Evolutionary conservation across 2,113 vertebrate genomes (phyloP), one percentile per base, ranked within the genome.

Genomic region (Passer domesticus): DNA sequence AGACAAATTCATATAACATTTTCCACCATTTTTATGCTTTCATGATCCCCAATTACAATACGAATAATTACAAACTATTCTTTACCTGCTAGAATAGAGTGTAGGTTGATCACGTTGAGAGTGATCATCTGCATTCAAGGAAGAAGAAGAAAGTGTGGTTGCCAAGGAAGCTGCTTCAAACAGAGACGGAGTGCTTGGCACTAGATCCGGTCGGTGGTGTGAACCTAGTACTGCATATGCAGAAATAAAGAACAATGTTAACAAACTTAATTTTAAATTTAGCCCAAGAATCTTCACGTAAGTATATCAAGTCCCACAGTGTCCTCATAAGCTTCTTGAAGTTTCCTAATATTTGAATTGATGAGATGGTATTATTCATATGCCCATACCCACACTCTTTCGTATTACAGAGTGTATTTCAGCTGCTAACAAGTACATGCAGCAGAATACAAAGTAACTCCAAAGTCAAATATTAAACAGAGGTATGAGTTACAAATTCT

Each of bases 131-230:
- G 96, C 98, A 89, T 98, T 99, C 92, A 99, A 97, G 66, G 99
- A 99, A 91, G 99, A 99, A 76, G 98, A 98, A 76, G 99, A 99
- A 97, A 99, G 98, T 67, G 98, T 98, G 58, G 99, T 99, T 85
- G 98, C 98, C 97, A 99, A 97, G 94, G 99, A 99, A 95, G 98
- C 97, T 18, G 99, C 98, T 97, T 99, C 98, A 76, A 98, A 99
- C 62, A 98, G 97, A 53, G 98, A 98, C 1, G 97, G 97, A 72
- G 98, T 98, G 92, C 98, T 98, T 7, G 98, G 98, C 49, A 99
- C 98, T 95, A 99, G 97, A 92, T 99, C 99, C 0, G 99, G 99
- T 37, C 91, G 98, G 89, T 97, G 98, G 91, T 95, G 97, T 7
- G 98, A 98, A 67, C 97, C 97, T 53, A 99, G 98, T 55, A 98